Evolutionary conservation across 2,888 invertebrate genomes (phyloP), one percentile per base, ranked within the genome.

Genomic region (Prionchulus punctatus): DNA sequence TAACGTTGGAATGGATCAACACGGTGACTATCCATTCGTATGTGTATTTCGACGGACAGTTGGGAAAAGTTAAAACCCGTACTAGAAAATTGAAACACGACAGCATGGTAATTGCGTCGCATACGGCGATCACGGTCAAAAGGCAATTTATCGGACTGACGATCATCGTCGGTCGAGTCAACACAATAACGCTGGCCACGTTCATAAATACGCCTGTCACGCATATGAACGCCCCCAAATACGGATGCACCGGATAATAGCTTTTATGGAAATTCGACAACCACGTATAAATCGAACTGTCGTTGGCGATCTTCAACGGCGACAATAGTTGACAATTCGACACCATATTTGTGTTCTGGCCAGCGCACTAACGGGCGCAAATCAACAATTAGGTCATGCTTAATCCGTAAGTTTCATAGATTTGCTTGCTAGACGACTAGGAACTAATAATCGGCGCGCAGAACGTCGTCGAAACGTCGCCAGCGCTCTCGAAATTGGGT

Each of bases 171-270:
- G 51, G 50, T 26, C 56, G 30, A 15, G 49, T 56, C 18, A 56
- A 43, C n/a, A 49, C 51, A 2, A 50, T 18, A 15, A 56, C 42
- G 28, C 26, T 52, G 25, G 28, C 30, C 25, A 54, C 7, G 26
- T 56, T 56, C 42, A 48, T 43, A 2, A 52, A 54, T 18, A 57
- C 59, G 50, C 64, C 61, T 21, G 67, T 59, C 25, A 56, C 3
- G 42, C 56, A 56, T 21, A 56, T 51, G 4, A 23, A 3, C 23
- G 42, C 26, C 18, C 45, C 26, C 21, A 56, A n/a, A n/a, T 42
- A 26, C 7, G 36, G 28, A 43, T 56, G 56, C 2, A 54, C 27
- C 2, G 4, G 3, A 12, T 7, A 18, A 30, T 49, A 49, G 30
- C 7, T 28, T 12, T 26, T 12, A 21, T 49, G 4, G 30, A 49